Base-by-base conservation (phyloP, 1,140 invertebrate genomes). In the Sarcophaga bullata region DNA sequence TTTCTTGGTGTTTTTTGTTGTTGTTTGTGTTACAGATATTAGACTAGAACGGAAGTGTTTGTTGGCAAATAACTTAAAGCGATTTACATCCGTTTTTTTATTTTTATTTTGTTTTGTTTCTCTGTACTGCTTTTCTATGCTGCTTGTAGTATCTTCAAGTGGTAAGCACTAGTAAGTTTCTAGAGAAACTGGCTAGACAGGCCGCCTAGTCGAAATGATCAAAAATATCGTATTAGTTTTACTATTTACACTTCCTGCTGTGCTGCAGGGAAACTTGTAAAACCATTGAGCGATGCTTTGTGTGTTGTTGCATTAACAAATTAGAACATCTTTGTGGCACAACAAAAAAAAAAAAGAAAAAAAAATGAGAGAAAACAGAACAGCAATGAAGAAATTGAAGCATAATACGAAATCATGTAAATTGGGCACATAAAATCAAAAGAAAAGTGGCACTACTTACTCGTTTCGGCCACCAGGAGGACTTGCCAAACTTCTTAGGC, bases 401-500 rank as follows among this genome's bases (percentile, higher is more conserved):
- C 19, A 19, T 58, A 68, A n/a, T 19, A 19, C 6, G 3, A 19
- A 58, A 13, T 58, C 11, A 58, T 15, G 54, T 58, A 58, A 58
- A 58, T 19, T 68, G 62, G 11, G 17, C 48, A 52, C 25, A 78
- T 50, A 78, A 50, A 78, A 78, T 78, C 17, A 50, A 3, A 78
- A 19, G 75, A 78, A 49, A 78, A 47, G 46, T 68, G n/a, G 62
- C 7, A 68, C 0, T 68, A 19, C 8, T 19, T 68, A 15, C 54
- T 4, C 13, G 54, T 58, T 68, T 19, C 15, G 75, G 47, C 75
- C 75, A 78, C 75, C 75, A 46, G 50, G 75, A 19, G n/a, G 19
- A 78, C 75, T 78, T 78, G 50, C 47, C 48, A 78, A 78, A 78
- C 75, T 78, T 78, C 75, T 78, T 78, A 58, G 54, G n/a, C n/a